Base-by-base conservation (phyloP, 2,797 vertebrate genomes). In the Rhabdomys pumilio region DNA sequence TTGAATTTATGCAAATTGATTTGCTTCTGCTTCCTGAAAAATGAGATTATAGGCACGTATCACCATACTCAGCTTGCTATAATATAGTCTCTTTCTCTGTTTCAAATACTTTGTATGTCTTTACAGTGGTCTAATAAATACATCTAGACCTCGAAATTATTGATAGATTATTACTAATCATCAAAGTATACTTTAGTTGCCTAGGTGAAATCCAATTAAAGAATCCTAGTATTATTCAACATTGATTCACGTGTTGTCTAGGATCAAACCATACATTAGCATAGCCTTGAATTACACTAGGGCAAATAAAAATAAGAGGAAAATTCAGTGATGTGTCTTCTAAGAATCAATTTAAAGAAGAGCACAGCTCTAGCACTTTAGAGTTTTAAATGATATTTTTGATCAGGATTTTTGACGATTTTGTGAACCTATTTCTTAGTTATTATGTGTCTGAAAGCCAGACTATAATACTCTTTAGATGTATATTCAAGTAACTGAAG, bases 211-310 rank as follows among this genome's bases (percentile, higher is more conserved):
- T 87, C 55, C 26, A 85, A 4, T 3, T 44, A 59, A 59, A 3
- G 9, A 73, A 72, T 85, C 53, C 15, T 72, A 17, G 15, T 24
- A 76, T 89, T 73, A n/a, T 87, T 4, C 2, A 2, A 34, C 50
- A 29, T 92, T 89, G 13, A 91, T 57, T 89, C 61, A 75, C 79
- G 34, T 26, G 61, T 76, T 73, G 94, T 9, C 14, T 72, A 83
- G 44, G 53, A 91, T 95, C 24, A 90, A 92, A 89, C 87, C 1
- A 65, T 76, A 85, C 63, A 31, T 82, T 44, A 87, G 47, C 29
- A 91, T 5, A 65, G n/a, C 31, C 22, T 94, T 96, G 91, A 87
- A 95, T 80, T 94, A 61, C 10, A 83, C n/a, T 38, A 79, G 24
- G 34, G 12, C 3, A 92, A 95, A 92, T 61, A 94, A 93, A 50